phyloP scores from a whole-genome alignment of 2,888 invertebrate genomes.

The Gerris lacustris region DNA sequence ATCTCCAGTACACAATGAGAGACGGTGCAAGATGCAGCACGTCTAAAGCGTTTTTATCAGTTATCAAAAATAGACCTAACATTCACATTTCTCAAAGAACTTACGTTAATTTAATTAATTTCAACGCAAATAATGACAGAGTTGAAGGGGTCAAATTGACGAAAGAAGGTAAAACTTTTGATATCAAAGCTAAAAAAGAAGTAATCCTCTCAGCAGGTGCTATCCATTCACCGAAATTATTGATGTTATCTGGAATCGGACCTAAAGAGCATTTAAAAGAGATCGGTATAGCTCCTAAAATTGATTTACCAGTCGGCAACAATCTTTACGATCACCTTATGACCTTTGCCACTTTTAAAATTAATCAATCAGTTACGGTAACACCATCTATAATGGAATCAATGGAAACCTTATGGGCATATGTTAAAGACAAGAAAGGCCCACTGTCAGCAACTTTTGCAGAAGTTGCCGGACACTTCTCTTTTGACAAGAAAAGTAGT shows the following conservation, averaged over 20 bases:
- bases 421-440: constrained; percentile 2
- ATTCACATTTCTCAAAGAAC: not conserved
- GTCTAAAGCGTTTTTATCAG: constrained; percentile 5
- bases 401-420: not conserved
- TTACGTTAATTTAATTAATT: not conserved
- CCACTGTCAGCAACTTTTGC: constrained; percentile 14
- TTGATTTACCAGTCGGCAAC: constrained; percentile 47
- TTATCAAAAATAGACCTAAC: not conserved
- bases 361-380: constrained; percentile 3
- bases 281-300: constrained; percentile 43
- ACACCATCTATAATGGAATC: not conserved
- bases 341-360: constrained; percentile 11
- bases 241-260: constrained; percentile 64
- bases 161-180: constrained; percentile 37
- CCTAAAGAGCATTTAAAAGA: constrained; percentile 45
- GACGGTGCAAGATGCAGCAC: not conserved
- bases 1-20: constrained; percentile 5
- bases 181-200: constrained; percentile 48
- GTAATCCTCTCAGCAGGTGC: constrained; percentile 63
- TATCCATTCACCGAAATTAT: constrained; percentile 64
- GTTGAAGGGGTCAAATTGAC: constrained; percentile 39
- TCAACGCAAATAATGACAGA: not conserved
- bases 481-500: constrained; percentile 10
- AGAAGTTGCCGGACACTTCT: constrained; percentile 17
- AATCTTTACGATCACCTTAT: constrained; percentile 39